Conservation (phyloP, 2,888 invertebrate species). For the Trilocha varians region DNA sequence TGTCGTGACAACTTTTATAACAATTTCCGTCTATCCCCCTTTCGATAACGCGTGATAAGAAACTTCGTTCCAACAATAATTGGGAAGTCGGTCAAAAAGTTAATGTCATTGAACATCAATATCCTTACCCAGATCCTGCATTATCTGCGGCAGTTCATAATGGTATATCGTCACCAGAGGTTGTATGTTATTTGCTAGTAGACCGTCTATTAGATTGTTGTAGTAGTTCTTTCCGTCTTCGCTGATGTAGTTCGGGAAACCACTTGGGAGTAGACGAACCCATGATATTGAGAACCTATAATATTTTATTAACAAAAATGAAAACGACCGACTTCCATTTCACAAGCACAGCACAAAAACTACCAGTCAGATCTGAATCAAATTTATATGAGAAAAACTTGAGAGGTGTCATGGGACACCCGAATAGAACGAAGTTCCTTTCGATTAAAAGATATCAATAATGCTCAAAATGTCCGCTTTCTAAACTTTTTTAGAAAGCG, state of each 20-base stretch:
- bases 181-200: conserved; percentile 55
- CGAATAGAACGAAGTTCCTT: no score
- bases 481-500: no score
- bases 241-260: conserved; percentile 71
- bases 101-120: no score
- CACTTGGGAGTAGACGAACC: conserved; percentile 77
- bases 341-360: neutral
- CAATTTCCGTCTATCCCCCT: no score
- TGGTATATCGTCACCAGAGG: conserved; percentile 63
- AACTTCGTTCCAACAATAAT: no score
- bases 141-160: conserved; percentile 45
- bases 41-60: no score
- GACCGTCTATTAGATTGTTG: conserved; percentile 53
- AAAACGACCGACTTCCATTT: neutral
- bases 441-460: no score
- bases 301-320: neutral
- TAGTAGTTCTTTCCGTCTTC: conserved; percentile 77
- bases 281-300: conserved; percentile 76
- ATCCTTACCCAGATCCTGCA: conserved; percentile 28
- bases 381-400: no score
- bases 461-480: no score
- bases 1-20: no score
- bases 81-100: no score
- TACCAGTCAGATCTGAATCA: neutral
- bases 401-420: no score